Conservation (phyloP, 2,888 invertebrate genomes). For the Hymenopus coronatus region DNA sequence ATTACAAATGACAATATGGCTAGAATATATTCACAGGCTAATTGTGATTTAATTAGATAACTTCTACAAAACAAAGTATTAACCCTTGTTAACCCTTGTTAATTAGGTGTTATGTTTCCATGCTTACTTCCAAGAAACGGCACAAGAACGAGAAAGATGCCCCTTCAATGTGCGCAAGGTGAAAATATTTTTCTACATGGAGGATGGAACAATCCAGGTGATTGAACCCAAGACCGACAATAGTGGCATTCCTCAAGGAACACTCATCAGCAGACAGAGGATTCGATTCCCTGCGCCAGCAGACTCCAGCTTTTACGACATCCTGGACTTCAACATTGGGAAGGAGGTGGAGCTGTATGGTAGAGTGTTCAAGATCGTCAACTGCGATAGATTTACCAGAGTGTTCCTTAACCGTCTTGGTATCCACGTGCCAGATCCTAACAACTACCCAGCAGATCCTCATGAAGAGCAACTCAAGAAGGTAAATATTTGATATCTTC, state of each 20-base stretch:
- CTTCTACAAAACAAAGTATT: no score
- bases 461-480: slow-evolving; percentile 40
- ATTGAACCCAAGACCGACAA: slow-evolving; percentile 77
- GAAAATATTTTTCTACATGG: slow-evolving; percentile 81
- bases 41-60: no score
- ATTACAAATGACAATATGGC: no score
- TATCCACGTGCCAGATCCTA: slow-evolving; percentile 73
- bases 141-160: slow-evolving; percentile 68
- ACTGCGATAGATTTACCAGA: slow-evolving; percentile 84
- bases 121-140: slow-evolving; percentile 75
- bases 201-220: slow-evolving; percentile 90
- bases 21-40: no score
- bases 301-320: slow-evolving; percentile 73
- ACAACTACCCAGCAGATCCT: slow-evolving; percentile 53
- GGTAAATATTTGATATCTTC: slow-evolving; percentile 36
- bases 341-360: slow-evolving; percentile 77
- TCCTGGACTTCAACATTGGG: slow-evolving; percentile 85
- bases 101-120: slow-evolving; percentile 69
- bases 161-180: slow-evolving; percentile 73
- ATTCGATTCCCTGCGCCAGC: slow-evolving; percentile 72
- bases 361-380: slow-evolving; percentile 74
- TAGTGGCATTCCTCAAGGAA: slow-evolving; percentile 83
- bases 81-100: not conserved
- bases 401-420: slow-evolving; percentile 82
- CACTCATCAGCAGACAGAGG: slow-evolving; percentile 76